Evolutionary conservation across 2,888 invertebrate genomes (phyloP).

Genomic region (Cheilosia vernalis): DNA sequence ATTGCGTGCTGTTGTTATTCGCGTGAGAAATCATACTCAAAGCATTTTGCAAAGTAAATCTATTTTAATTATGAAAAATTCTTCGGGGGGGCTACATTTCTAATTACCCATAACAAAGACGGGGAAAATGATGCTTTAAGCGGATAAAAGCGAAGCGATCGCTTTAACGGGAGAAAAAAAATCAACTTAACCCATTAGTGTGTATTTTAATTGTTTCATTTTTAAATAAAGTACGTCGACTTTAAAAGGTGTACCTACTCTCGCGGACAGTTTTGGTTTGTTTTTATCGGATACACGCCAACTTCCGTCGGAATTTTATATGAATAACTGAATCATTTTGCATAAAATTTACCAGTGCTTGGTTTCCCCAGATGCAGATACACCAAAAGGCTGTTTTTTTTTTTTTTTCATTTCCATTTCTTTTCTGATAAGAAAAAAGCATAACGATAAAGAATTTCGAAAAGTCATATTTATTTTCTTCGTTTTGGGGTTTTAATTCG

Average conservation of each 20-base stretch:
- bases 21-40: slow-evolving; percentile 38
- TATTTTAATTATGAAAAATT: slow-evolving; percentile 25
- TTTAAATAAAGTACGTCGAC: too few relatives aligned
- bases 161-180: background rate
- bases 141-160: background rate
- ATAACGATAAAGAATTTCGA: background rate
- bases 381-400: background rate
- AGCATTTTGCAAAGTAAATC: slow-evolving; percentile 25
- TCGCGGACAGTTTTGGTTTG: too few relatives aligned
- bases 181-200: too few relatives aligned
- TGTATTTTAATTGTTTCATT: too few relatives aligned
- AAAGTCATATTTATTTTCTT: slow-evolving; percentile 1
- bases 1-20: slow-evolving; percentile 24
- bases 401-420: background rate
- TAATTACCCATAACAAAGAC: background rate
- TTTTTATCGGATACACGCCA: too few relatives aligned
- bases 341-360: background rate
- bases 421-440: slow-evolving; percentile 6
- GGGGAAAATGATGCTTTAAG: background rate
- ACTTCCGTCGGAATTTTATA: too few relatives aligned
- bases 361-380: background rate
- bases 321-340: too few relatives aligned
- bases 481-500: background rate
- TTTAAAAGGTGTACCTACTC: too few relatives aligned
- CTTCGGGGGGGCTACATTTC: background rate